Evolutionary conservation across 2,113 vertebrate species (phyloP).

Genomic region (Centropus unirufus): DNA sequence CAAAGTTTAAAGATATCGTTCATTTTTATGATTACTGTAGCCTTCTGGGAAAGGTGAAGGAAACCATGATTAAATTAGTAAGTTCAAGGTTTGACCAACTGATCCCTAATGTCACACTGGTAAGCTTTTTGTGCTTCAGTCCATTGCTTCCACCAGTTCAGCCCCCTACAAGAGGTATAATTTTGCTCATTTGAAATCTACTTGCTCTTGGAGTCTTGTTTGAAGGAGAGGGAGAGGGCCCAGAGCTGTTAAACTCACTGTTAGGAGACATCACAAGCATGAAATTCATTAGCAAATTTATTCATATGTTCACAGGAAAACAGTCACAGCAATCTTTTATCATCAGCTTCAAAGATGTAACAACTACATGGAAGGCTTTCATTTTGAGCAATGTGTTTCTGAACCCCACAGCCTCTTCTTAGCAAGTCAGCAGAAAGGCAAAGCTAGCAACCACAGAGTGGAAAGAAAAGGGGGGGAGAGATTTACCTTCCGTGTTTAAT

Average conservation of each 20-base stretch:
- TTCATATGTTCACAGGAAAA: not conserved
- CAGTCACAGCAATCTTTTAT: not conserved
- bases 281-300: not conserved
- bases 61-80: not conserved
- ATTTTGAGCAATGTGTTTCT: not conserved
- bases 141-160: not conserved
- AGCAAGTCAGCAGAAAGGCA: conserved; percentile 1
- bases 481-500: not conserved
- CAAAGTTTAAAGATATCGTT: not conserved
- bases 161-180: not conserved
- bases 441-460: not conserved
- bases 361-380: fast-evolving
- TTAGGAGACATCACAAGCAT: not conserved
- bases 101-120: not conserved
- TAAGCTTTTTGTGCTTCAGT: not conserved
- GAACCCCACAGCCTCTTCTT: not conserved
- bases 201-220: not conserved
- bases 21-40: not conserved
- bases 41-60: not conserved
- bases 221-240: not conserved
- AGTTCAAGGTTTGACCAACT: not conserved
- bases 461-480: not conserved
- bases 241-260: not conserved
- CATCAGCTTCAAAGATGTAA: not conserved
- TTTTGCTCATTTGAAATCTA: not conserved